Evolutionary conservation across 2,888 invertebrate genomes (phyloP), one percentile per base, ranked within the genome.

Genomic region (Idaea straminata): DNA sequence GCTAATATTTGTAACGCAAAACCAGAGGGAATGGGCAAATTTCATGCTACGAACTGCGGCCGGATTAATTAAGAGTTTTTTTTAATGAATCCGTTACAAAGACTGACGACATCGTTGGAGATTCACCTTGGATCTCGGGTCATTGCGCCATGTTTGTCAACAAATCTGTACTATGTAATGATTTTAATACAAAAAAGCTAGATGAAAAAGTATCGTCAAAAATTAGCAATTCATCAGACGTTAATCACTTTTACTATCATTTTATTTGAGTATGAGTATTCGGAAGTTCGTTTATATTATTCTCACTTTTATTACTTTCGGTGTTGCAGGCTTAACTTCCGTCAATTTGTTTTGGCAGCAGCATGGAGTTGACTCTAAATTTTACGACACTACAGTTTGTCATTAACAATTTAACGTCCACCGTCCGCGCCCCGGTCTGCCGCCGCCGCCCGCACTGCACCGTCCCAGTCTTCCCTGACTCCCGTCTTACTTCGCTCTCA

Each of bases 171-270:
- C 47, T 16, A 16, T 59, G 15, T 16, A 59, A 59, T 58, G 15
- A 15, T 59, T 59, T 59, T 15, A 59, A 16, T 59, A 3, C 15
- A 59, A 59, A 59, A 15, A 15, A 15, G 5, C 10, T 6, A 59
- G 6, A 15, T 62, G 62, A 65, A 57, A 65, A 62, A 25, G 62
- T 15, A 58, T 60, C 69, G 61, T 64, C 35, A 13, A 47, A 64
- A 70, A 71, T 72, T 68, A 38, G 72, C 67, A 64, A 61, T 62
- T 62, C 69, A 65, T 65, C 66, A 64, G 62, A 66, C 65, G 70
- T 72, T 68, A 72, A 71, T 71, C 70, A 73, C 66, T 67, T 73
- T 73, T 69, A 71, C 68, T 69, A 69, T 66, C 60, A 66, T 72
- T 72, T 69, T 72, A 72, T 64, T 64, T 62, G 65, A 59, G 64